Conservation (phyloP, 2,888 invertebrate genomes). For the Ligdia adustata region DNA sequence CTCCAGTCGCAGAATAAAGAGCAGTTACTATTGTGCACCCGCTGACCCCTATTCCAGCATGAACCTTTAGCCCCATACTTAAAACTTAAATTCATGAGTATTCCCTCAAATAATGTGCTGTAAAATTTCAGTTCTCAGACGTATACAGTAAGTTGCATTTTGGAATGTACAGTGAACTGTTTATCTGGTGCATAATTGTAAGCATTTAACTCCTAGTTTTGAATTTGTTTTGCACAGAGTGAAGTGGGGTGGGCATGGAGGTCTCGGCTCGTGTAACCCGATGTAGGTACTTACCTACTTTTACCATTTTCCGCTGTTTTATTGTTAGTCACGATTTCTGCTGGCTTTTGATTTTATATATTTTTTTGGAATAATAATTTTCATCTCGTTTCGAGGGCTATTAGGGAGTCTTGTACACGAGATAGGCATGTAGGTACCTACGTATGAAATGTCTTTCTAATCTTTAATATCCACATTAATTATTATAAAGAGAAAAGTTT, state of each 20-base stretch:
- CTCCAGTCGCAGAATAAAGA: no score
- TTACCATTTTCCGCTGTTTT: background rate
- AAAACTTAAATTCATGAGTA: background rate
- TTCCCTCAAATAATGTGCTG: background rate
- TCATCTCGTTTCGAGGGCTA: no score
- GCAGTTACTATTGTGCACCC: no score
- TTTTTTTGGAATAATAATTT: no score
- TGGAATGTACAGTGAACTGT: background rate
- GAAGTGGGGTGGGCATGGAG: background rate
- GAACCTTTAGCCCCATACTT: background rate
- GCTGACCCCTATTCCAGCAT: background rate
- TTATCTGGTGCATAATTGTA: slow-evolving; percentile 11
- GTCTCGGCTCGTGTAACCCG: slow-evolving; percentile 2
- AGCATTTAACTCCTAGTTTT: background rate
- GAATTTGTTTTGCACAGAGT: background rate
- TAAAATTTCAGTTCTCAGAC: background rate
- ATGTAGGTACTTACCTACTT: slow-evolving; percentile 1
- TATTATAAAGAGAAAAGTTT: no score
- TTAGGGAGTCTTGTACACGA: no score
- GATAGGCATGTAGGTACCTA: no score
- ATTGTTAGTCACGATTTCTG: background rate
- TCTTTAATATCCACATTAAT: no score
- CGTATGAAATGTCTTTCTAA: no score
- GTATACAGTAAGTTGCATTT: background rate
- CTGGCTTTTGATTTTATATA: no score